A percentile compares a stretch with the other conserved stretches of the same genome.
Conservation (phyloP, 2,797 vertebrate species). For the Alosa sapidissima region DNA sequence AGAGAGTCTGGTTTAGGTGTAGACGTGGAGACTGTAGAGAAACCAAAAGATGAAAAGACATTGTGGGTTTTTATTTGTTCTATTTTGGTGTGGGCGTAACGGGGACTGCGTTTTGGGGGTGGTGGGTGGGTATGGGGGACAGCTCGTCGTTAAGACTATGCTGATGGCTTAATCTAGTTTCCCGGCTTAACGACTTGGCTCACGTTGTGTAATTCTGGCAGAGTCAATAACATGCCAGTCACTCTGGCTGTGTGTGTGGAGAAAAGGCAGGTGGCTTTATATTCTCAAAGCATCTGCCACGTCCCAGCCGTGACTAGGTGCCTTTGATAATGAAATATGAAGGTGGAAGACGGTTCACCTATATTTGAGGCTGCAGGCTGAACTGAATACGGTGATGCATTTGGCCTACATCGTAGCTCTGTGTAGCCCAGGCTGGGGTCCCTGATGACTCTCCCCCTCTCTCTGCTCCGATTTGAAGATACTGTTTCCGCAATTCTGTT, state of each 20-base stretch:
- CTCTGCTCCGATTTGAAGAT: neutral
- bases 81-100: neutral
- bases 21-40: conserved; percentile 13
- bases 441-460: neutral
- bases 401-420: neutral
- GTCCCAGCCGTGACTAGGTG: conserved; percentile 1
- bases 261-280: conserved; percentile 15
- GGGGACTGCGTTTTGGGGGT: neutral
- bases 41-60: neutral
- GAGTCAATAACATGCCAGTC: conserved; percentile 11
- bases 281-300: conserved; percentile 16
- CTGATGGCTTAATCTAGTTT: conserved; percentile 22
- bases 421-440: neutral
- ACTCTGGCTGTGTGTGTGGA: neutral
- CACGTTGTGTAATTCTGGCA: neutral
- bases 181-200: conserved; percentile 21
- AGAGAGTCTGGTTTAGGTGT: conserved; percentile 40
- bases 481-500: neutral
- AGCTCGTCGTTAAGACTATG: neutral
- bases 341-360: conserved; percentile 14
- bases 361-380: neutral
- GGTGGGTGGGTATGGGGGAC: neutral
- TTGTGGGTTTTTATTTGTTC: neutral
- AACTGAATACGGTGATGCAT: neutral
- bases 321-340: neutral